phyloP scores from a whole-genome alignment of 37 sponge, comb jelly and placozoan species.

The Halichondria panicea region DNA sequence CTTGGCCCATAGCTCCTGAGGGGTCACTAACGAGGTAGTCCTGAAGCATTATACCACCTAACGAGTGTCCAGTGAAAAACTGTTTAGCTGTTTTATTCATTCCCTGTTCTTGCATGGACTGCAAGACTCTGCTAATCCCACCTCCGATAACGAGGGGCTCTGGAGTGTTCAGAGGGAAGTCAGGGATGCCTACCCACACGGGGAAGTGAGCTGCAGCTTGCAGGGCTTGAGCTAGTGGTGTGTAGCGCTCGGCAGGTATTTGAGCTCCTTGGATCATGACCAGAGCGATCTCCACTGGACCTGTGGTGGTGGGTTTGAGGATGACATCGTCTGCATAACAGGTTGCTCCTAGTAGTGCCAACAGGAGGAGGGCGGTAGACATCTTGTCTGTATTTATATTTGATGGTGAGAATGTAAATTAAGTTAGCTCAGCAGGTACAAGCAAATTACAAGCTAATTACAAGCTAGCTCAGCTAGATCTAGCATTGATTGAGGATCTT shows the following conservation, averaged over 20 bases:
- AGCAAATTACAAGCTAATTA: no score
- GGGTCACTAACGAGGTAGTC: slow-evolving; percentile 50
- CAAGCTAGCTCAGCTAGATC: no score
- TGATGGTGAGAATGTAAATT: no score
- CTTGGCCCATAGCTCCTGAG: slow-evolving; percentile 34
- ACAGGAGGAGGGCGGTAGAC: no score
- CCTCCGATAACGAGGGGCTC: slow-evolving; percentile 58
- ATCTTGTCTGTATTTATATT: no score
- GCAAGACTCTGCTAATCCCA: slow-evolving; percentile 44
- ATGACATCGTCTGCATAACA: slow-evolving; percentile 42
- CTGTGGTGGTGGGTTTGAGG: slow-evolving; percentile 38
- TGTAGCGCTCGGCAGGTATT: slow-evolving; percentile 58
- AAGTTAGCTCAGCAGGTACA: no score
- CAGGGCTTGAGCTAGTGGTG: slow-evolving; percentile 53
- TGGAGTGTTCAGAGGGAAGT: slow-evolving; percentile 44
- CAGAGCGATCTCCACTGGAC: slow-evolving; percentile 35
- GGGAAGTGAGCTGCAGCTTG: slow-evolving; percentile 47
- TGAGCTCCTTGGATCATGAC: slow-evolving; percentile 77
- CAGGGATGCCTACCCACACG: slow-evolving; percentile 82
- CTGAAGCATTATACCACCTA: slow-evolving; percentile 71
- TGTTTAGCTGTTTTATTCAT: slow-evolving; percentile 43
- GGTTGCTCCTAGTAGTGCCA: no score
- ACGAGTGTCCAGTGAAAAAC: slow-evolving; percentile 69
- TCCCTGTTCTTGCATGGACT: slow-evolving; percentile 34
- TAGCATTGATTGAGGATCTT: no score